Evolutionary conservation across 2,888 invertebrate species (phyloP).

Genomic region (Cosmia trapezina): DNA sequence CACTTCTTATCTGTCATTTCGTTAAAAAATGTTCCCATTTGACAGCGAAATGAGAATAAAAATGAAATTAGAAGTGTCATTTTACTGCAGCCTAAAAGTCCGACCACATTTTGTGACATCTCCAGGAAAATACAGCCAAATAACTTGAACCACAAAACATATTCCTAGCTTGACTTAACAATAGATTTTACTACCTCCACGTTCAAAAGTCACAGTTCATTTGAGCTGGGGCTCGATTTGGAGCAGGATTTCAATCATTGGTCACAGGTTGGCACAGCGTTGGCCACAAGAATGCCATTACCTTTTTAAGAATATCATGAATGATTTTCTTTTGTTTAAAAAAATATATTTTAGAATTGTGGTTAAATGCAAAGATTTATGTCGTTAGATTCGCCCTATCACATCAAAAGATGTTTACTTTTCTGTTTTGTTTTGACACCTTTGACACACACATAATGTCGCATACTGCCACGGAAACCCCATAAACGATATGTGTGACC

Average conservation of each 20-base stretch:
- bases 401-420: not conserved
- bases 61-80: too few species aligned
- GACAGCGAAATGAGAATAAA: too few species aligned
- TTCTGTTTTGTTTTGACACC: not conserved
- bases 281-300: not conserved
- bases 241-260: slow-evolving; percentile 23
- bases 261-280: not conserved
- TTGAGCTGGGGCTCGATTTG: slow-evolving; percentile 14
- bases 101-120: not conserved
- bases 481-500: not conserved
- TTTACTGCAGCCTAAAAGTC: too few species aligned
- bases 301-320: not conserved
- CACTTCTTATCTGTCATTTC: too few species aligned
- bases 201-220: slow-evolving; percentile 17
- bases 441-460: not conserved
- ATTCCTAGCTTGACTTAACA: not conserved
- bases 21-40: too few species aligned
- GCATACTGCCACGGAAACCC: not conserved
- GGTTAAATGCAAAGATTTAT: not conserved
- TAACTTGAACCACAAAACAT: not conserved
- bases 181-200: slow-evolving; percentile 12
- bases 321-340: not conserved
- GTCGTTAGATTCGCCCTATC: not conserved
- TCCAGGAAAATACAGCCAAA: not conserved
- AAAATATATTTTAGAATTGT: not conserved